A percentile compares a stretch with the other conserved stretches of the same genome.
Evolutionary conservation across 2,113 vertebrate genomes (phyloP).

Genomic region (Menidia beryllina): DNA sequence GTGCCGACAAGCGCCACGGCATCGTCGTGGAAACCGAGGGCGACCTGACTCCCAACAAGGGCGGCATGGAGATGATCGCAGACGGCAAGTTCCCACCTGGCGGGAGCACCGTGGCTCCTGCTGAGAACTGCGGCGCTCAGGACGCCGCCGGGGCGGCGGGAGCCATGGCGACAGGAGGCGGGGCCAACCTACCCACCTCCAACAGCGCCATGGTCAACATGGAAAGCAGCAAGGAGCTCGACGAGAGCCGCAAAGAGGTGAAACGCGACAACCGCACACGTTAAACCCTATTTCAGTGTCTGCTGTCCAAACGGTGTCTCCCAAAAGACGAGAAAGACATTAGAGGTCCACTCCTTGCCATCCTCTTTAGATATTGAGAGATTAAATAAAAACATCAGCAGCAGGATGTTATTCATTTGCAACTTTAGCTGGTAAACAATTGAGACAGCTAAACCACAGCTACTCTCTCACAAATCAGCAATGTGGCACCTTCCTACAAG

Average conservation of each 20-base stretch:
- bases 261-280: neutral
- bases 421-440: too few relatives aligned
- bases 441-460: too few relatives aligned
- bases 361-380: too few relatives aligned
- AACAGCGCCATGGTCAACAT: slow-evolving; percentile 76
- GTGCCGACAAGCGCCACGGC: slow-evolving; percentile 92
- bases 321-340: too few relatives aligned
- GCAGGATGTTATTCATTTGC: too few relatives aligned
- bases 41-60: slow-evolving; percentile 85
- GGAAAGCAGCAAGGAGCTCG: slow-evolving; percentile 89
- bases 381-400: too few relatives aligned
- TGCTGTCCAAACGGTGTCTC: too few relatives aligned
- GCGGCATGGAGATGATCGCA: slow-evolving; percentile 84
- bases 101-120: slow-evolving; percentile 59
- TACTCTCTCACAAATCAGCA: too few relatives aligned
- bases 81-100: slow-evolving; percentile 84
- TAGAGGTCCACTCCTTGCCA: too few relatives aligned
- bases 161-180: slow-evolving; percentile 26
- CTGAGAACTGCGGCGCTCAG: slow-evolving; percentile 70
- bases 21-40: slow-evolving; percentile 95
- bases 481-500: too few relatives aligned
- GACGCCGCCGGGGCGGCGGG: slow-evolving; percentile 25
- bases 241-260: slow-evolving; percentile 92
- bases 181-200: slow-evolving; percentile 67
- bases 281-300: too few relatives aligned